A percentile compares a stretch with the other conserved stretches of the same genome.
These are phyloP conservation scores for Eupristina koningsbergeri DNA, from an alignment of 1,140 invertebrate genomes.

Conservation along the genomic window DNA sequence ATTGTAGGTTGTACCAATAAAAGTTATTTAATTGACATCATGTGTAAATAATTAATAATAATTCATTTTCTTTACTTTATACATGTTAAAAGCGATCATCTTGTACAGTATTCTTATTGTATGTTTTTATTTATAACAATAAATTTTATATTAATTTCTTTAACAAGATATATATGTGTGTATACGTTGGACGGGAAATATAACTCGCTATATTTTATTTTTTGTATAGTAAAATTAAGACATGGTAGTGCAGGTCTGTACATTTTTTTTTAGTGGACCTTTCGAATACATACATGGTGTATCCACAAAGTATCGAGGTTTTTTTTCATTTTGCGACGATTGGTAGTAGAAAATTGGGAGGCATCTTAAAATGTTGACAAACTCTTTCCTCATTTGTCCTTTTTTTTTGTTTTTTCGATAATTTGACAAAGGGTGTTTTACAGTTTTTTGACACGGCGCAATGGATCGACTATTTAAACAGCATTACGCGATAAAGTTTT, in stretches of 20 bases:
- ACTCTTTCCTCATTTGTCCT: too few relatives aligned
- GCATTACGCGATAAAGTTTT: too few relatives aligned
- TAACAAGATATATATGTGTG: slow-evolving; percentile 42
- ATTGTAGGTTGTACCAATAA: not conserved
- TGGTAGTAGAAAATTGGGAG: too few relatives aligned
- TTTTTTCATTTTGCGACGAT: too few relatives aligned
- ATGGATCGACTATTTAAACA: too few relatives aligned
- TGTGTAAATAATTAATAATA: slow-evolving; percentile 1
- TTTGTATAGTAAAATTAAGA: slow-evolving; percentile 13
- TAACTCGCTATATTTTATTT: slow-evolving; percentile 16
- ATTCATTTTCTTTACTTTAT: not conserved
- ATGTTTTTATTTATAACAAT: not conserved
- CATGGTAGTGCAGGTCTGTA: slow-evolving; percentile 15
- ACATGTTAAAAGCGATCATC: slow-evolving; percentile 21
- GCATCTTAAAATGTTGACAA: too few relatives aligned
- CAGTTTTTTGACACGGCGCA: too few relatives aligned
- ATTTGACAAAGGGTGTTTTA: too few relatives aligned
- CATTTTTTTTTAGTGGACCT: slow-evolving; percentile 25
- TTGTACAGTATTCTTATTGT: not conserved
- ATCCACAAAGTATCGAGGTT: too few relatives aligned
- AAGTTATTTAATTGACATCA: slow-evolving; percentile 3
- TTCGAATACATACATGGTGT: slow-evolving; percentile 14
- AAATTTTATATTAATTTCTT: slow-evolving; percentile 32
- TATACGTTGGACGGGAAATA: slow-evolving; percentile 48
- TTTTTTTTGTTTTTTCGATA: too few relatives aligned